These are phyloP conservation scores for Pristiophorus japonicus DNA, from an alignment of 2,113 vertebrate genomes.

Conservation along the genomic window DNA sequence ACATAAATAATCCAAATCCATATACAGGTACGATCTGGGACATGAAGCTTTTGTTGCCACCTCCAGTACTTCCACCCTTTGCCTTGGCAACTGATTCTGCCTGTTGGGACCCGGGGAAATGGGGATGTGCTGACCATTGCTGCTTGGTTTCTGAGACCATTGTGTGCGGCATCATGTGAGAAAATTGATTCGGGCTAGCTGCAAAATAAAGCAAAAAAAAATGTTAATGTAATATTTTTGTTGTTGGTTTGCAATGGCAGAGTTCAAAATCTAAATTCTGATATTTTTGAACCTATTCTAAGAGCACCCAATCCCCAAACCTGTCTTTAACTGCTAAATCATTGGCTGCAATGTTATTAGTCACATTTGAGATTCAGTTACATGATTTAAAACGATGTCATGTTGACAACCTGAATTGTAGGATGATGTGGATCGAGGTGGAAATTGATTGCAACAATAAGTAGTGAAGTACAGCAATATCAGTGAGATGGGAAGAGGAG, in stretches of 20 bases:
- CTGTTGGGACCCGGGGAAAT: constrained; percentile 61
- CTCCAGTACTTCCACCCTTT: constrained; percentile 56
- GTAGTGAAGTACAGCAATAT: background rate
- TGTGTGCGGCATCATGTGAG: constrained; percentile 57
- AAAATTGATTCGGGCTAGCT: constrained; percentile 73
- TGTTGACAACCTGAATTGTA: background rate
- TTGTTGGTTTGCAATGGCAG: background rate
- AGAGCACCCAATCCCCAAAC: background rate
- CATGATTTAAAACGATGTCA: background rate
- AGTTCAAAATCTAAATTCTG: background rate
- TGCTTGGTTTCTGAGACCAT: constrained; percentile 50
- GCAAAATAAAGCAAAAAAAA: constrained; percentile 39
- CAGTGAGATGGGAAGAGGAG: background rate
- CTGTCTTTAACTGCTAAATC: background rate
- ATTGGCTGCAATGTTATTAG: background rate
- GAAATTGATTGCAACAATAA: background rate
- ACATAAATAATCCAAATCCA: constrained; percentile 89
- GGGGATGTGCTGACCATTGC: constrained; percentile 44
- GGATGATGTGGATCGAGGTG: background rate
- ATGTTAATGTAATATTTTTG: background rate
- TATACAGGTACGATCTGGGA: constrained; percentile 88
- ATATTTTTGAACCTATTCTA: background rate
- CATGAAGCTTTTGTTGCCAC: constrained; percentile 71
- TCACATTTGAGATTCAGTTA: background rate
- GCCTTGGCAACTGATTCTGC: constrained; percentile 68